A percentile compares a stretch with the other conserved stretches of the same genome.
phyloP scores from a whole-genome alignment of 2,888 invertebrate genomes.

The Acanthacorydalis orientalis region DNA sequence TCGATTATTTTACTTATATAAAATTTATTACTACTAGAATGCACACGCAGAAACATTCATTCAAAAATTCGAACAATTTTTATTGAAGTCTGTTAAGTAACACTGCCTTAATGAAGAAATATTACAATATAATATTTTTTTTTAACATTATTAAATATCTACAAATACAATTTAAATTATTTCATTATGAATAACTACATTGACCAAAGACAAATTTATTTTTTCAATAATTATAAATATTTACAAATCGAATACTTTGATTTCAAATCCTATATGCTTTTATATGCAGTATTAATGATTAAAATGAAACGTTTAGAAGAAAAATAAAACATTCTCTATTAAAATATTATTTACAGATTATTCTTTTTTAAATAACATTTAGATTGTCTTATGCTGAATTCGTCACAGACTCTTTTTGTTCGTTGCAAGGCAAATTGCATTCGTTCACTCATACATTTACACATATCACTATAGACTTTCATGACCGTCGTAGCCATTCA shows the following conservation, averaged over 20 bases:
- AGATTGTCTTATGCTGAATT: slow-evolving; percentile 6
- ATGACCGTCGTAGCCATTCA: too few species aligned
- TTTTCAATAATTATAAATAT: too few species aligned
- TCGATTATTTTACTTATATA: too few species aligned
- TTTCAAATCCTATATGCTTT: slow-evolving; percentile 25
- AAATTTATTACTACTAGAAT: too few species aligned
- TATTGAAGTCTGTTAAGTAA: too few species aligned
- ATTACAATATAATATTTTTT: neutral
- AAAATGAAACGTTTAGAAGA: neutral
- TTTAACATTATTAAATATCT: neutral
- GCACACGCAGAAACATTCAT: too few species aligned
- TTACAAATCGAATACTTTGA: too few species aligned
- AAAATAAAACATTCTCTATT: neutral
- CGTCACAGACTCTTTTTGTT: neutral
- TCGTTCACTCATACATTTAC: neutral
- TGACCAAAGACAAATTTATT: too few species aligned
- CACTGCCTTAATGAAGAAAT: too few species aligned
- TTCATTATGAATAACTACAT: too few species aligned
- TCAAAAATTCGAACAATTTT: too few species aligned
- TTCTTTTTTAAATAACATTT: neutral
- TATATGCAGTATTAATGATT: slow-evolving; percentile 18
- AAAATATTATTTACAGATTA: neutral
- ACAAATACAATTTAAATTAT: neutral
- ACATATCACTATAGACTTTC: neutral
- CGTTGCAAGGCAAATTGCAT: slow-evolving; percentile 1